Evolutionary conservation across 1,140 invertebrate species (phyloP), one percentile per base, ranked within the genome.

Genomic region (Drosophila obscura): DNA sequence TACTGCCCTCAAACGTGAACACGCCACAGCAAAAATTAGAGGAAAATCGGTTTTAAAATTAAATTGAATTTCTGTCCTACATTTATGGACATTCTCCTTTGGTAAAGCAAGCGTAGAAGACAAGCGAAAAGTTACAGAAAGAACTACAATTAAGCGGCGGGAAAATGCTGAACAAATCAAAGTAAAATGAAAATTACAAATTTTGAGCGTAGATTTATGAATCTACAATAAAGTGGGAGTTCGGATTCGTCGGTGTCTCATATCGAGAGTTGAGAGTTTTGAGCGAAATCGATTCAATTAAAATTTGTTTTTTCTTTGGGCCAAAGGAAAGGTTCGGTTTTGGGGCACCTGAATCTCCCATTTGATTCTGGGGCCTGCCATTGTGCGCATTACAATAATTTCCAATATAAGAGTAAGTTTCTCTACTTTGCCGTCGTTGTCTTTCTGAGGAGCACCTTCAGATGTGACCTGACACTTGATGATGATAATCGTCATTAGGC

Each of bases 201-300:
- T 45, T 87, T 75, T 51, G 35, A 69, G 1, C 1, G 19, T 19
- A 19, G 67, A 71, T 71, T 71, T 71, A 71, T 71, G 43, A 65
- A 43, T 44, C 66, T 16, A 15, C 56, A 56, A 39, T 13, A 65
- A 19, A 66, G 64, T 26, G 53, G 60, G 41, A n/a, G 41, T 19
- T 24, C 19, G 46, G 28, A 26, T 55, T 11, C 3, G 72, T 46
- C 77, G 73, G 79, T 77, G 78, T 68, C 62, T 69, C 44, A 57
- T 62, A 62, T 66, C 57, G 79, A 78, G 79, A 74, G 80, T 82
- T 68, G 77, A 61, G 62, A 19, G 67, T 56, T 8, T 35, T 43
- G 28, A 35, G 64, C 69, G 51, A 58, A 71, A 78, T 71, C 83
- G 73, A 60, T 82, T 85, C 85, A 85, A 85, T 85, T 85, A 85